Evolutionary conservation across 2,113 vertebrate genomes (phyloP).

Genomic region (Lagopus muta): DNA sequence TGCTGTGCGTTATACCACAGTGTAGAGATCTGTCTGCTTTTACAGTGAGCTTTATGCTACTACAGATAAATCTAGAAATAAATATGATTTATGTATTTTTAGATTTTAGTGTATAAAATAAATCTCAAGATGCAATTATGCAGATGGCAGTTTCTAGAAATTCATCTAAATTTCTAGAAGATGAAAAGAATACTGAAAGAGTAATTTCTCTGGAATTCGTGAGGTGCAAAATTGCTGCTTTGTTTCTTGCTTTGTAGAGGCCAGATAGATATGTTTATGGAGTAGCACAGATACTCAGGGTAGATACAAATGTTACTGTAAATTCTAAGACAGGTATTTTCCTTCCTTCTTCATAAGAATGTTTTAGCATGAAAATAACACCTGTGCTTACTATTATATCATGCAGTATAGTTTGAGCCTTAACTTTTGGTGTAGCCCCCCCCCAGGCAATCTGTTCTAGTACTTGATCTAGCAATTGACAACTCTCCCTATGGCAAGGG

Average conservation of each 20-base stretch:
- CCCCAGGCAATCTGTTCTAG: too few relatives aligned
- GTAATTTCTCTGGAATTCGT: background rate
- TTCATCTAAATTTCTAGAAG: background rate
- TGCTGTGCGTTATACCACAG: background rate
- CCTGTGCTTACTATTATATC: slow-evolving; percentile 30
- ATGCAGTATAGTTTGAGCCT: background rate
- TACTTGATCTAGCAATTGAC: too few relatives aligned
- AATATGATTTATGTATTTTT: background rate
- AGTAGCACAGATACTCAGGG: background rate
- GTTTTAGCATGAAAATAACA: slow-evolving; percentile 28
- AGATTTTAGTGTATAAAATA: background rate
- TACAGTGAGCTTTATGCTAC: background rate
- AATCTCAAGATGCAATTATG: background rate
- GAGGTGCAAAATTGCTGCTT: background rate
- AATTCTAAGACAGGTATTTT: slow-evolving; percentile 49
- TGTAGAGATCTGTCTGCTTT: background rate
- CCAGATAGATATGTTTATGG: background rate
- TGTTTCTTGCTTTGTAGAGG: background rate
- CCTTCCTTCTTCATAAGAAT: slow-evolving; percentile 40
- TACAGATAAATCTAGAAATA: background rate
- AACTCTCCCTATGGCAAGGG: too few relatives aligned
- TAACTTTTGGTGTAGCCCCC: background rate
- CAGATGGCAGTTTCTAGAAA: background rate
- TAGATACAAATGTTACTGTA: slow-evolving; percentile 10
- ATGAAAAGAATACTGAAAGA: background rate